These are phyloP conservation scores for Rotaria sp. DNA, from an alignment of 2,888 invertebrate species.

Conservation along the genomic window DNA sequence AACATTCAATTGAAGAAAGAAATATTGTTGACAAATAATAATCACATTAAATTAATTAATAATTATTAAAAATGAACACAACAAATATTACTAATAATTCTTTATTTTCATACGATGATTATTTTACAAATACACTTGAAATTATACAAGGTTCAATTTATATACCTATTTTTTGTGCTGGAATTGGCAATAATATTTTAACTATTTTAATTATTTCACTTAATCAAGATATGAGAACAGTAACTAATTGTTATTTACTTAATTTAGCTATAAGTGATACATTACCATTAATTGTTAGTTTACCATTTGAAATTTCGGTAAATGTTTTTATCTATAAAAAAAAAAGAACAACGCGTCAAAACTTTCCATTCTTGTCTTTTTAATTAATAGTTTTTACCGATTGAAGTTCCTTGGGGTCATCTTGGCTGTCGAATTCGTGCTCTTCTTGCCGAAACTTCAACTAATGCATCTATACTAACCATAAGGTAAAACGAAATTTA, in stretches of 20 bases:
- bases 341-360: no score
- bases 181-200: neutral
- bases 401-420: neutral
- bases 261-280: neutral
- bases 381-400: neutral
- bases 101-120: neutral
- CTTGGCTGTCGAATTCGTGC: neutral
- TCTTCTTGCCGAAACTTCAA: conserved; percentile 4
- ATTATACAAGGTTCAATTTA: neutral
- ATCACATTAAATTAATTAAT: no score
- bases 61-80: neutral
- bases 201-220: neutral
- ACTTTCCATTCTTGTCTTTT: no score
- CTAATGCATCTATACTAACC: neutral
- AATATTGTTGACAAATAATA: no score
- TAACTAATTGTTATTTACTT: conserved; percentile 16
- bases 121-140: neutral
- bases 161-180: conserved; percentile 3
- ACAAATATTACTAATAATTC: neutral
- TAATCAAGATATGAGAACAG: neutral
- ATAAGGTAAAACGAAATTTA: neutral
- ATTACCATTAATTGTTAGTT: conserved; percentile 18
- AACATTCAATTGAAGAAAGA: no score
- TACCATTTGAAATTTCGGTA: conserved; percentile 25
- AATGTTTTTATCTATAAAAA: neutral